Conservation (phyloP, 2,113 vertebrate species). For the Nasalis larvatus region DNA sequence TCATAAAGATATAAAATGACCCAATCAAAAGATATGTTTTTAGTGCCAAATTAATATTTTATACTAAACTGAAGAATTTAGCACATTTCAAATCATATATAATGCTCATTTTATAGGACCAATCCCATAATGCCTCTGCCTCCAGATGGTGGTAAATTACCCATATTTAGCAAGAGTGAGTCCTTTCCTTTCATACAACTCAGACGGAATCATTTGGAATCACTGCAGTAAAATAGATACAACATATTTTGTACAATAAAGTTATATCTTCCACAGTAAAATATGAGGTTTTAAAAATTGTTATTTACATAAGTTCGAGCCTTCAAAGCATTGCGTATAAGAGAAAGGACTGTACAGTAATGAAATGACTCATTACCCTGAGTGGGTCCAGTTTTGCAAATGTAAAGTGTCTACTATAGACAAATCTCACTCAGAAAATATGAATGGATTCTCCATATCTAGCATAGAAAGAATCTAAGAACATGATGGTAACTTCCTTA, state of each 20-base stretch:
- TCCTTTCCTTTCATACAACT: background rate
- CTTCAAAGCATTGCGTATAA: background rate
- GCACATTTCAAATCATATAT: background rate
- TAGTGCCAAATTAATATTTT: slow-evolving; percentile 50
- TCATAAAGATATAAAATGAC: slow-evolving; percentile 40
- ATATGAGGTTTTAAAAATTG: background rate
- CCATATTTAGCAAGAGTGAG: background rate
- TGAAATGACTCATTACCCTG: background rate
- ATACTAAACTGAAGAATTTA: slow-evolving; percentile 44
- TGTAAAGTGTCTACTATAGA: background rate
- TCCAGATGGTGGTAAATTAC: background rate
- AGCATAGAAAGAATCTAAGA: background rate
- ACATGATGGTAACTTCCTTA: background rate
- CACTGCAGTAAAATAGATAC: background rate
- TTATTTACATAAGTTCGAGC: background rate
- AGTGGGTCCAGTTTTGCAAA: background rate
- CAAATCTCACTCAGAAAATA: background rate
- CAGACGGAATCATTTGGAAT: background rate
- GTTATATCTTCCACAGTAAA: background rate
- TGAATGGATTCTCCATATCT: background rate
- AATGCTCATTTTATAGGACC: background rate
- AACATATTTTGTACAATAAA: background rate
- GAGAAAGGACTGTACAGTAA: background rate
- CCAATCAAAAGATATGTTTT: background rate
- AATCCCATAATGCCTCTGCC: background rate